phyloP scores from a whole-genome alignment of 2,797 vertebrate species.

The Mustela erminea region DNA sequence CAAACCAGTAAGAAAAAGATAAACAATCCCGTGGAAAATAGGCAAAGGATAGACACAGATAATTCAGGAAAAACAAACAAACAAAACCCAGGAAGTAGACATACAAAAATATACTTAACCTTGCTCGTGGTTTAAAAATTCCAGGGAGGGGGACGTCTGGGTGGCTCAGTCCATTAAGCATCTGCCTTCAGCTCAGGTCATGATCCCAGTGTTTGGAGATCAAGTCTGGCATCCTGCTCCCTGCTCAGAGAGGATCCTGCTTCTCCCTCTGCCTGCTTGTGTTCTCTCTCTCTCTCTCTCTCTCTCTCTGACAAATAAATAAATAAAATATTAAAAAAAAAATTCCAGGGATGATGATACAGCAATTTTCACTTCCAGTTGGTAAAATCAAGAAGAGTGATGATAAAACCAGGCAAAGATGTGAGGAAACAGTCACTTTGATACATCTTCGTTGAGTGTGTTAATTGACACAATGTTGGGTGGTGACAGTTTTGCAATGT shows the following conservation, averaged over 20 bases:
- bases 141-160: background rate
- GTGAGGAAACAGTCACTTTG: background rate
- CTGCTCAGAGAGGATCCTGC: background rate
- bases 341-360: slow-evolving; percentile 21
- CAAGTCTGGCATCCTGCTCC: background rate
- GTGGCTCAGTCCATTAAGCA: background rate
- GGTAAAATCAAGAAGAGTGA: background rate
- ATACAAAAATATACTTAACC: slow-evolving; percentile 40
- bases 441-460: background rate
- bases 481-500: background rate
- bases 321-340: background rate
- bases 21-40: background rate
- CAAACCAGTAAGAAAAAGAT: slow-evolving; percentile 23
- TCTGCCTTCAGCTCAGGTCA: background rate
- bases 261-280: background rate
- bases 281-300: no score
- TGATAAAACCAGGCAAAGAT: background rate
- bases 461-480: background rate
- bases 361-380: slow-evolving; percentile 63
- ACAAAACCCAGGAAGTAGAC: slow-evolving; percentile 55
- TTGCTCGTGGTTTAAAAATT: slow-evolving; percentile 48
- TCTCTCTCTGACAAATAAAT: background rate
- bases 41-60: slow-evolving; percentile 4
- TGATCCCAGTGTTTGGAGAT: background rate
- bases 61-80: slow-evolving; percentile 31